These are phyloP conservation scores for Anagyrus pseudococci DNA, from an alignment of 2,888 invertebrate species.

Conservation along the genomic window DNA sequence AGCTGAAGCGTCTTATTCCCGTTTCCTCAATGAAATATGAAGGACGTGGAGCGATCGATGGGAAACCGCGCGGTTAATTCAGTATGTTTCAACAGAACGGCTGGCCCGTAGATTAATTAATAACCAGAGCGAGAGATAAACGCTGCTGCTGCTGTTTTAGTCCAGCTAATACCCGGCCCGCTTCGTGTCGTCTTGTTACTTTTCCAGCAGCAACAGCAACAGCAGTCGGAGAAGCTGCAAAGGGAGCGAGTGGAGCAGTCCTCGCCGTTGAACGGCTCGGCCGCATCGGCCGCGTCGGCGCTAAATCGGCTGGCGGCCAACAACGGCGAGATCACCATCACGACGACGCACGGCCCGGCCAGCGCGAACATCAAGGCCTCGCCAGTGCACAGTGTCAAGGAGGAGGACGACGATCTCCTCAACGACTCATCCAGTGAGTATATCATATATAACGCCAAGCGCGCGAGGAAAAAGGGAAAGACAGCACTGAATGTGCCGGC, in stretches of 20 bases:
- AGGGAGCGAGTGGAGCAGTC: conserved; percentile 64
- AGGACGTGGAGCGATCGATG: no score
- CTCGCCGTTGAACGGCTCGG: conserved; percentile 60
- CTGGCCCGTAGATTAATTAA: no score
- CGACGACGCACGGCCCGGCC: conserved; percentile 73
- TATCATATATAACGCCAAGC: no score
- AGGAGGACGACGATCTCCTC: conserved; percentile 69
- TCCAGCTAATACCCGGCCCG: no score
- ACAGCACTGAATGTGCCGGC: not conserved
- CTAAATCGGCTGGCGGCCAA: conserved; percentile 77
- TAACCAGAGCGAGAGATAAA: no score
- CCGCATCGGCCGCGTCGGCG: conserved; percentile 65
- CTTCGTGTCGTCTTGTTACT: no score
- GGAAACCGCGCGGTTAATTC: no score
- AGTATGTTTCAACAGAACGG: no score
- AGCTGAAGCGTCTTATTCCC: no score
- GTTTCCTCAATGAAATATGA: no score
- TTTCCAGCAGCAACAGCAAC: conserved; percentile 33
- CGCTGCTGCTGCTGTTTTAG: not conserved
- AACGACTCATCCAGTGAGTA: conserved; percentile 87
- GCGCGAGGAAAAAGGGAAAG: no score
- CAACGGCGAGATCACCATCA: conserved; percentile 84
- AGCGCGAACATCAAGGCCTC: conserved; percentile 56
- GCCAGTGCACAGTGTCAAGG: conserved; percentile 58
- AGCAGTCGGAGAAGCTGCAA: conserved; percentile 61